Evolutionary conservation across 2,113 vertebrate genomes (phyloP).

Genomic region (Zapus hudsonius): DNA sequence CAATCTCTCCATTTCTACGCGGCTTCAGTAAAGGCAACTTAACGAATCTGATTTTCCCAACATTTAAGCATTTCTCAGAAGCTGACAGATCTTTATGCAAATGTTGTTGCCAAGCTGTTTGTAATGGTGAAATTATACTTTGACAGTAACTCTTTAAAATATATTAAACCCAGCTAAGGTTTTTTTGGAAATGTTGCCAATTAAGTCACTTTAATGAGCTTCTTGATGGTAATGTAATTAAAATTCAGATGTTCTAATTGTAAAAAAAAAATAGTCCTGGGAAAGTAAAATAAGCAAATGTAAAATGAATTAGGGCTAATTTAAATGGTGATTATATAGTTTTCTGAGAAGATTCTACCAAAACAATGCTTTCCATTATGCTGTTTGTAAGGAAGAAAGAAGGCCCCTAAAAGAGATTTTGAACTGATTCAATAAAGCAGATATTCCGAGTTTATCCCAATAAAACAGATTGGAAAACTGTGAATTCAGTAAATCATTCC

Average conservation of each 20-base stretch:
- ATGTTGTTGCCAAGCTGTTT: slow-evolving; percentile 91
- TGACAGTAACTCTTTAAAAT: slow-evolving; percentile 90
- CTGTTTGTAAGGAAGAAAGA: slow-evolving; percentile 79
- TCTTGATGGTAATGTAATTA: slow-evolving; percentile 91
- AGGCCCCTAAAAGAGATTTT: slow-evolving; percentile 65
- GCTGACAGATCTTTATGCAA: slow-evolving; percentile 88
- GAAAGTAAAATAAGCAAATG: slow-evolving; percentile 87
- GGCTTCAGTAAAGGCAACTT: slow-evolving; percentile 83
- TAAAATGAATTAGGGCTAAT: slow-evolving; percentile 87
- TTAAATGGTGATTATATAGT: slow-evolving; percentile 84
- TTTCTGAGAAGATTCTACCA: slow-evolving; percentile 80
- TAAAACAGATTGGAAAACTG: slow-evolving; percentile 68
- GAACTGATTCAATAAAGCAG: slow-evolving; percentile 61
- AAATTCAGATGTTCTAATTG: slow-evolving; percentile 89
- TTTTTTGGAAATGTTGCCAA: slow-evolving; percentile 89
- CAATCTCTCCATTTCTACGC: slow-evolving; percentile 73
- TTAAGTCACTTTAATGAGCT: slow-evolving; percentile 89
- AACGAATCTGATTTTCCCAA: slow-evolving; percentile 88
- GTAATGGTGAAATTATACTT: slow-evolving; percentile 91
- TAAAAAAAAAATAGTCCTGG: slow-evolving; percentile 86
- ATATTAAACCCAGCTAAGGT: slow-evolving; percentile 90
- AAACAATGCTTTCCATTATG: slow-evolving; percentile 82
- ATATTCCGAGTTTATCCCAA: slow-evolving; percentile 65
- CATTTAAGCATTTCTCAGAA: slow-evolving; percentile 87
- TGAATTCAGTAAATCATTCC: slow-evolving; percentile 53